Evolutionary conservation across 2,113 vertebrate genomes (phyloP).

Genomic region (Ceuthmochares aereus): DNA sequence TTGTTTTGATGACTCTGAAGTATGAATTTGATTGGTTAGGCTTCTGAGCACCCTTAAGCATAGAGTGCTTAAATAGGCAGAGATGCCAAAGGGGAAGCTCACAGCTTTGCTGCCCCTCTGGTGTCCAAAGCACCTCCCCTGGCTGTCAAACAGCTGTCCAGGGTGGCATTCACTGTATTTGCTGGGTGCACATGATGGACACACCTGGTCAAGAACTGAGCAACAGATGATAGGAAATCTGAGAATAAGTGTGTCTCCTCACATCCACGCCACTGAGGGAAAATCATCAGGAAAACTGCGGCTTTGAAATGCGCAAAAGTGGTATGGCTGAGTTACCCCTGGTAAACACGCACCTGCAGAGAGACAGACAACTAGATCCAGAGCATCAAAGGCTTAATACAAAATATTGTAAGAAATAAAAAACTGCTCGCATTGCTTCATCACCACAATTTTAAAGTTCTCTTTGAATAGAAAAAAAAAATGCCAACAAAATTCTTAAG

Average conservation of each 20-base stretch:
- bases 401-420: background rate
- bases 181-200: background rate
- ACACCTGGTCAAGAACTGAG: background rate
- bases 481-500: background rate
- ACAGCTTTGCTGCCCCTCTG: background rate
- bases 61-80: fast-evolving
- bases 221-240: background rate
- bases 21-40: background rate
- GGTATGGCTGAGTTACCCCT: background rate
- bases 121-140: background rate
- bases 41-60: background rate
- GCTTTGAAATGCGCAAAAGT: background rate
- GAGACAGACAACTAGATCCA: background rate
- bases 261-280: background rate
- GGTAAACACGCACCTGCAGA: background rate
- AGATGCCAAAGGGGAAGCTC: background rate
- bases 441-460: background rate
- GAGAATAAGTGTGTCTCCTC: background rate
- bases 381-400: background rate
- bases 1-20: background rate
- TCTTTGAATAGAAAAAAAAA: background rate
- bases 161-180: background rate
- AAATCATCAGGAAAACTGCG: background rate
- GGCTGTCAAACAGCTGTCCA: fast-evolving
- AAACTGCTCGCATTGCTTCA: background rate